Conservation (phyloP, 1,140 invertebrate species). For the Nomia melanderi region DNA sequence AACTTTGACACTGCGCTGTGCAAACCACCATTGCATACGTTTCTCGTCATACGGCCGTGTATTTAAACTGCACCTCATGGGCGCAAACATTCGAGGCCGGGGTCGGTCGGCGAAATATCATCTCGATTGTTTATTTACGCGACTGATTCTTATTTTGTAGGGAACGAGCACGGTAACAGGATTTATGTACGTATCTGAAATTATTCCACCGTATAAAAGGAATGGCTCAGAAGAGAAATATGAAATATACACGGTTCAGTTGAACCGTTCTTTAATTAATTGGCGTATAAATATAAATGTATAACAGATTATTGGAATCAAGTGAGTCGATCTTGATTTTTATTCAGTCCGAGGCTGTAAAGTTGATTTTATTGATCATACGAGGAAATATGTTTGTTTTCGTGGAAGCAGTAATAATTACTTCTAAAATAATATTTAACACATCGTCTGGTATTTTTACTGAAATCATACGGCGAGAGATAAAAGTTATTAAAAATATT, state of each 20-base stretch:
- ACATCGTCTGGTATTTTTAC: no score
- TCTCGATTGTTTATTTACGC: neutral
- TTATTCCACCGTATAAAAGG: no score
- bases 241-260: no score
- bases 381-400: no score
- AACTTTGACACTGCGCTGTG: neutral
- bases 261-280: no score
- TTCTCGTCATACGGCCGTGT: slow-evolving; percentile 3
- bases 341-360: no score
- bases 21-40: neutral
- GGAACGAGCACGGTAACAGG: neutral
- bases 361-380: no score
- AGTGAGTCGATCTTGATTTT: neutral
- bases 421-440: no score
- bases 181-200: neutral
- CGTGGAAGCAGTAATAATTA: no score
- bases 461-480: no score
- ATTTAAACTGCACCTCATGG: neutral
- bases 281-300: neutral
- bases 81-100: neutral
- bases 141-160: neutral
- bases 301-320: neutral
- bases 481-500: no score
- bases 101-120: neutral
- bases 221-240: no score